phyloP scores from a whole-genome alignment of 2,113 vertebrate species.

The Egretta garzetta region DNA sequence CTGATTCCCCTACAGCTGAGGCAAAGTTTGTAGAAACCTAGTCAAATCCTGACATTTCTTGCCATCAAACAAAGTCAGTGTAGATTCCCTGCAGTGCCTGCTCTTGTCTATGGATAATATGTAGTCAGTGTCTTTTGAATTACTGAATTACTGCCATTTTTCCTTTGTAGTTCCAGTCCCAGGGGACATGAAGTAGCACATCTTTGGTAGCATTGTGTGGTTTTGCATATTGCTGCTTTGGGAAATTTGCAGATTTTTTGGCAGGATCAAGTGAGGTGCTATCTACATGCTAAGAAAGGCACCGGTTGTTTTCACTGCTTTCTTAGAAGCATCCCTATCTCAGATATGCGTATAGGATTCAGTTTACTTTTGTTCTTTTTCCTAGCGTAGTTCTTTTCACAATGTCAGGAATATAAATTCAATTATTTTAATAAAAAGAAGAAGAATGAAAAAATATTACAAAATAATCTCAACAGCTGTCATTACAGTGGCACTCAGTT shows the following conservation, averaged over 20 bases:
- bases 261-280: background rate
- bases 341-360: background rate
- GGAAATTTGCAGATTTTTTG: background rate
- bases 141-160: background rate
- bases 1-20: background rate
- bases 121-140: background rate
- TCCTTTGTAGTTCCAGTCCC: background rate
- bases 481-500: background rate
- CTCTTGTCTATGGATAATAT: background rate
- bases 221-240: background rate
- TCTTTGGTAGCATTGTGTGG: background rate
- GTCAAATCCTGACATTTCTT: background rate
- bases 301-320: background rate
- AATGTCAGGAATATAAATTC: background rate
- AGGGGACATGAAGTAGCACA: background rate
- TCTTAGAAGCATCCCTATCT: background rate
- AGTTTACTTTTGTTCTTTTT: background rate
- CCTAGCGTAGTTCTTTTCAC: background rate
- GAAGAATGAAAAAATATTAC: background rate
- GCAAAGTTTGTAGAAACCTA: background rate
- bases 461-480: background rate
- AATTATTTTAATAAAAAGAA: background rate
- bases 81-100: background rate
- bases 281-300: background rate
- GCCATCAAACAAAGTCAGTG: accelerated